Evolutionary conservation across 2,797 vertebrate genomes (phyloP).

Genomic region (Nothura maculosa): DNA sequence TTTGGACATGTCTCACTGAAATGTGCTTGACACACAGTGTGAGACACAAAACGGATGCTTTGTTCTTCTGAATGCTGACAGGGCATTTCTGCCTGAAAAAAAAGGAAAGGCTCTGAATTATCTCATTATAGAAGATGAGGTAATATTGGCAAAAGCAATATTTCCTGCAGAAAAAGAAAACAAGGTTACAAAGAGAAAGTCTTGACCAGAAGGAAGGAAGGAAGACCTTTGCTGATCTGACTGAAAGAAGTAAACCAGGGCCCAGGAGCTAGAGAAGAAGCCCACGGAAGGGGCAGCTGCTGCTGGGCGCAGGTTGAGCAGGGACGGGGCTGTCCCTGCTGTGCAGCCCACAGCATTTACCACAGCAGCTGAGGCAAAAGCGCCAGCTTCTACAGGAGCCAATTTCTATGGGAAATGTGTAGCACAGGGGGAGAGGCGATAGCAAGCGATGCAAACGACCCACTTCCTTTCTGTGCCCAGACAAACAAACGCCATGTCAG

Average conservation of each 20-base stretch:
- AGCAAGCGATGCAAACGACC: background rate
- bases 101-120: background rate
- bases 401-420: background rate
- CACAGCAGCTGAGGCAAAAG: background rate
- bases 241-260: background rate
- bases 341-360: background rate
- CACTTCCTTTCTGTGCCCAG: background rate
- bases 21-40: background rate
- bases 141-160: constrained; percentile 6
- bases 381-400: background rate
- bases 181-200: background rate
- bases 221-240: background rate
- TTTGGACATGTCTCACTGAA: background rate
- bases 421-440: background rate
- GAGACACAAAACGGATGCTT: background rate
- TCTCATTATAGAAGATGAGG: background rate
- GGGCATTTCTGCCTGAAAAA: background rate
- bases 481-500: background rate
- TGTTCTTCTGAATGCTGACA: background rate
- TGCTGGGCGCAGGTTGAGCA: background rate
- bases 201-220: background rate
- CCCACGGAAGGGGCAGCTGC: background rate
- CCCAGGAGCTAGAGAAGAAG: background rate
- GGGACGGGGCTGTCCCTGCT: background rate
- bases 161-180: background rate